Evolutionary conservation across 2,113 vertebrate genomes (phyloP), one percentile per base, ranked within the genome.

Genomic region (Myxocyprinus asiaticus): DNA sequence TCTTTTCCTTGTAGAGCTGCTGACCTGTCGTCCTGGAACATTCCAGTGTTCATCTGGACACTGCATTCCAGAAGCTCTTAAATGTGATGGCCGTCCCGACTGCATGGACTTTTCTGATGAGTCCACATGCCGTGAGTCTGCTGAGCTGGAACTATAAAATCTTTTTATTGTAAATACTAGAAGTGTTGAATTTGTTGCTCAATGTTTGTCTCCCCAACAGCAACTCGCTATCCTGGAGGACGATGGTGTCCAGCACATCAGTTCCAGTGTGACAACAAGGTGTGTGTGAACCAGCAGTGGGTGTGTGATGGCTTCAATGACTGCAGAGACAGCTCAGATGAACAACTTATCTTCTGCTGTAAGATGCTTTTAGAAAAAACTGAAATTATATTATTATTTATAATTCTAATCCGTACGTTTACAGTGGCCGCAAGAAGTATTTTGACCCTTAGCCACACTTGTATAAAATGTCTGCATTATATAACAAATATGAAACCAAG

Each of bases 341-440:
- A 99, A 90, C 96, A 98, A 79, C 95, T 98, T 72, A 95, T 95
- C 70, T 92, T 96, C 56, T 99, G 98, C 91, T 89, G 98, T 99
- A 94, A 95, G 96, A 59, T 8, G 22, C 58, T 56, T 14, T 56
- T 5, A 56, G 14, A 33, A 33, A 33, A n/a, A n/a, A n/a, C n/a
- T n/a, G n/a, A n/a, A 33, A 33, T 33, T 33, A 33, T 33, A 33
- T 33, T 33, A 33, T 33, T 33, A 33, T 33, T 33, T 33, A 33
- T 33, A 33, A 33, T 33, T 33, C 22, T 33, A 33, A 33, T 33
- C 22, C 22, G 22, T 33, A 33, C 22, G 3, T 33, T 33, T 33
- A 33, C 22, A 33, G 22, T 33, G 22, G 22, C 22, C 22, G 1
- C 22, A 33, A 33, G 22, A 33, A 33, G 22, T 33, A 33, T 33